Evolutionary conservation across 2,113 vertebrate species (phyloP).

Genomic region (Neolamprologus devosi): DNA sequence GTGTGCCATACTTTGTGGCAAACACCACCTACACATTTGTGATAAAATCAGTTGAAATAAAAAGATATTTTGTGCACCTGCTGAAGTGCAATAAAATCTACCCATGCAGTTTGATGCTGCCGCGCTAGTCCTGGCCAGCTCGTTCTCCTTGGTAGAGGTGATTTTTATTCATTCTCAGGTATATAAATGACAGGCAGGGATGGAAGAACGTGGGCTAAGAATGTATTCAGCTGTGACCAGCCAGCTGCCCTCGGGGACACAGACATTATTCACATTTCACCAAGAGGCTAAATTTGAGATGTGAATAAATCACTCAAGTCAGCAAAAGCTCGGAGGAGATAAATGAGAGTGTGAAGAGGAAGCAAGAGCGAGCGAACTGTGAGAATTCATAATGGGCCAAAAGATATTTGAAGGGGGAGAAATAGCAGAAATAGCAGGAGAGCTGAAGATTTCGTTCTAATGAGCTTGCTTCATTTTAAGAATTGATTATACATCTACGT

Average conservation of each 20-base stretch:
- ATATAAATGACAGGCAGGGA: background rate
- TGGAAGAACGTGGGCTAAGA: background rate
- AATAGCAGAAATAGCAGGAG: background rate
- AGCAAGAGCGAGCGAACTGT: background rate
- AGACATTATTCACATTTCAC: constrained; percentile 24
- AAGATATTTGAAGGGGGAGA: background rate
- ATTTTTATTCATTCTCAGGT: background rate
- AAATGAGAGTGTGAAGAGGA: background rate
- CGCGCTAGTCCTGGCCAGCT: background rate
- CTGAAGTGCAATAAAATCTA: background rate
- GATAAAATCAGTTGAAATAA: background rate
- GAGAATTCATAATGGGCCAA: background rate
- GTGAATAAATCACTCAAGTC: constrained; percentile 21
- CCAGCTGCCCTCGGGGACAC: background rate
- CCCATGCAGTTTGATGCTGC: background rate
- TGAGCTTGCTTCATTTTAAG: background rate
- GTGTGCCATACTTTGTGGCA: background rate
- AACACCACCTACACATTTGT: background rate
- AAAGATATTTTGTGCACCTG: background rate
- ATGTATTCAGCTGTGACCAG: constrained; percentile 14
- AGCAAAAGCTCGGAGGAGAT: constrained; percentile 7
- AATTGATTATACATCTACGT: background rate
- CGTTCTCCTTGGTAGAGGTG: background rate
- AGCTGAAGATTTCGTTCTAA: background rate
- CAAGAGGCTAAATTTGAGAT: constrained; percentile 19